phyloP scores from a whole-genome alignment of 2,888 invertebrate genomes.

The Seira musarum region DNA sequence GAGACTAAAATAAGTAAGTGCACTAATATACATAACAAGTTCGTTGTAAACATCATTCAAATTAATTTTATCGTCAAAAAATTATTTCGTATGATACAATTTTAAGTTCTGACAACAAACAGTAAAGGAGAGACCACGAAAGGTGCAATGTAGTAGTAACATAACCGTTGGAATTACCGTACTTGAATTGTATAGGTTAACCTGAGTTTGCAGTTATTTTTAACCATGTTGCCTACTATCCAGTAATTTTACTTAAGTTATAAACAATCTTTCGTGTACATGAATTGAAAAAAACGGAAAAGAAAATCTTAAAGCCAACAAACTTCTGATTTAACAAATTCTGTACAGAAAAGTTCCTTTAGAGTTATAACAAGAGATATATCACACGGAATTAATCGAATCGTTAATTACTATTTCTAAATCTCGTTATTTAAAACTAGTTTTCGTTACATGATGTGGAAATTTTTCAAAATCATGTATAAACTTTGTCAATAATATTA shows the following conservation, averaged over 20 bases:
- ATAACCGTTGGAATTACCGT: background rate
- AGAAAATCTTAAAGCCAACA: too few species aligned
- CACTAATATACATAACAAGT: background rate
- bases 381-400: too few species aligned
- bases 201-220: background rate
- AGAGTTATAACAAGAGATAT: too few species aligned
- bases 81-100: background rate
- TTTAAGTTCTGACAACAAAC: too few species aligned
- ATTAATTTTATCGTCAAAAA: background rate
- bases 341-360: too few species aligned
- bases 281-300: too few species aligned
- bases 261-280: too few species aligned
- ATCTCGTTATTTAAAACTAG: background rate
- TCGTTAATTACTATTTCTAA: background rate
- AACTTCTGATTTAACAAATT: too few species aligned
- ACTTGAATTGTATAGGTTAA: background rate
- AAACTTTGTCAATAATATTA: background rate
- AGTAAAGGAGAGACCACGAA: too few species aligned
- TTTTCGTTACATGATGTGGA: background rate
- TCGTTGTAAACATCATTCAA: background rate
- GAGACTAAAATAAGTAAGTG: background rate
- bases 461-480: background rate
- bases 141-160: too few species aligned
- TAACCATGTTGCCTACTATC: background rate
- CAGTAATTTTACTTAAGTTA: too few species aligned